Evolutionary conservation across 2,888 invertebrate species (phyloP).

Genomic region (Dysmachus trigonus): DNA sequence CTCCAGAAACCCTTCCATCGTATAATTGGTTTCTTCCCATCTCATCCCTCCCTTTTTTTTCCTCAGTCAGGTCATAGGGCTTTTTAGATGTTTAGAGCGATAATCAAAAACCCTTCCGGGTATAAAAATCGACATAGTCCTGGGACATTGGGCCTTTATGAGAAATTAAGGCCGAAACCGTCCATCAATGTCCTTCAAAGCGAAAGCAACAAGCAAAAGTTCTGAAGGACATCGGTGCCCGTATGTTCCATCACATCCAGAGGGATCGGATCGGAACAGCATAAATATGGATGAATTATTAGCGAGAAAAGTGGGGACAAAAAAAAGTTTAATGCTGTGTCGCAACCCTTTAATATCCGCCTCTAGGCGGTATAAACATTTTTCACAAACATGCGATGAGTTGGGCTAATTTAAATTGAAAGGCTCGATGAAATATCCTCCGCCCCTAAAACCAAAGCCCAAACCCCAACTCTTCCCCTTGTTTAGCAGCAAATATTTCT

Average conservation of each 20-base stretch:
- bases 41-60: not conserved
- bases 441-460: too few species aligned
- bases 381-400: constrained; percentile 6
- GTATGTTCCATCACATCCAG: not conserved
- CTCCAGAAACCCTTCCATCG: not conserved
- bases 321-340: not conserved
- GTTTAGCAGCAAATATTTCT: not conserved
- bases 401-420: constrained; percentile 28
- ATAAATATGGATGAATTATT: constrained; percentile 31
- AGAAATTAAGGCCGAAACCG: constrained; percentile 1
- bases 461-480: not conserved
- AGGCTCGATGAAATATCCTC: not conserved
- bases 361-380: constrained; percentile 18
- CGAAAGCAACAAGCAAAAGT: constrained; percentile 31
- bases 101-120: constrained; percentile 2
- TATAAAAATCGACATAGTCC: constrained; percentile 2
- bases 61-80: not conserved
- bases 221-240: not conserved
- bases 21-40: not conserved
- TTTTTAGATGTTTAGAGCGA: not conserved
- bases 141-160: not conserved
- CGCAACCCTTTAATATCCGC: not conserved
- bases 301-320: not conserved
- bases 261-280: not conserved
- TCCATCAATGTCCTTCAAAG: constrained; percentile 5